Conservation (phyloP, 2,113 vertebrate species). For the Todiramphus chloris region DNA sequence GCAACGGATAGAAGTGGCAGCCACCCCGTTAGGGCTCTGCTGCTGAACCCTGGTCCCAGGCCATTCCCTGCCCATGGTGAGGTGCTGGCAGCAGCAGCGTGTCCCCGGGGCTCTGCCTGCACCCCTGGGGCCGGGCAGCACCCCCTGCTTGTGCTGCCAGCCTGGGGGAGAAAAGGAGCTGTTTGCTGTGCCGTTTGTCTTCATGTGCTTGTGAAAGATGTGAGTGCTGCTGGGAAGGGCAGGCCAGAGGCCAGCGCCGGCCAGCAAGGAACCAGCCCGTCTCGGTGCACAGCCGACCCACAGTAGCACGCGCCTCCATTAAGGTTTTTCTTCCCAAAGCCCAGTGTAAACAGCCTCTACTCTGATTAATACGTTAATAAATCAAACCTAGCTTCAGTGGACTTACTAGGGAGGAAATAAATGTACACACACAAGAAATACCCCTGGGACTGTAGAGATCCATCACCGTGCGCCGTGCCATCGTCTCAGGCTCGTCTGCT, state of each 20-base stretch:
- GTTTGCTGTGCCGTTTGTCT: neutral
- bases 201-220: neutral
- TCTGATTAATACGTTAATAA: neutral
- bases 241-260: neutral
- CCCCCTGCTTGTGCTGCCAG: neutral
- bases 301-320: neutral
- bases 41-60: neutral
- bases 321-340: neutral
- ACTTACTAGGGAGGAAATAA: neutral
- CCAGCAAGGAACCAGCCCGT: neutral
- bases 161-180: neutral
- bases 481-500: fast-evolving
- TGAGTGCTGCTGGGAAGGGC: neutral
- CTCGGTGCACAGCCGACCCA: neutral
- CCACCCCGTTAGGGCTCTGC: too few relatives aligned
- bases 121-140: fast-evolving
- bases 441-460: neutral
- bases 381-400: neutral
- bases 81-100: neutral
- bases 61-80: neutral
- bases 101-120: neutral
- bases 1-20: fast-evolving
- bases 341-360: neutral
- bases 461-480: fast-evolving
- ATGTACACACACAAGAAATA: neutral